phyloP scores from a whole-genome alignment of 1,140 invertebrate species.

The Drosophila eugracilis region DNA sequence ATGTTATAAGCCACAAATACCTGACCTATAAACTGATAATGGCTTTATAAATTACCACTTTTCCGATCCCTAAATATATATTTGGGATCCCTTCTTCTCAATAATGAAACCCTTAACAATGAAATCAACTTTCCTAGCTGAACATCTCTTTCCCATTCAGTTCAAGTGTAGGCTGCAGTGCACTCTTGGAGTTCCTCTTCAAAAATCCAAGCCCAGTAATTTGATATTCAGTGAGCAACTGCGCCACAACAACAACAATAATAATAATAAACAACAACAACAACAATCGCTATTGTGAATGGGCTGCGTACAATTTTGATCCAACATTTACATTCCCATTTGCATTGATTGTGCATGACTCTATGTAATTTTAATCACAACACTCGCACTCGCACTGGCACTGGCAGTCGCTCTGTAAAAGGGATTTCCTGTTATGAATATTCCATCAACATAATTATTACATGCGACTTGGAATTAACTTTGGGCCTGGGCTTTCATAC shows the following conservation, averaged over 20 bases:
- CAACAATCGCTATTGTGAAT: slow-evolving; percentile 51
- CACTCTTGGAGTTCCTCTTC: slow-evolving; percentile 36
- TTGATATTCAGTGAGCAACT: slow-evolving; percentile 77
- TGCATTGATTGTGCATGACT: slow-evolving; percentile 82
- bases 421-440: slow-evolving; percentile 75
- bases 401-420: slow-evolving; percentile 53
- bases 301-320: slow-evolving; percentile 57
- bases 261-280: slow-evolving; percentile 1
- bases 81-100: neutral
- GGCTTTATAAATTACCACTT: neutral
- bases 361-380: slow-evolving; percentile 68
- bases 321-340: slow-evolving; percentile 77
- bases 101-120: neutral
- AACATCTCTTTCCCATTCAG: slow-evolving; percentile 12
- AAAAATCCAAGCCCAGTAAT: slow-evolving; percentile 54
- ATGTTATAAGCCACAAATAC: neutral
- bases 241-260: slow-evolving; percentile 29
- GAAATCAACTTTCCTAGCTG: slow-evolving; percentile 3
- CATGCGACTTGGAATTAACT: slow-evolving; percentile 57
- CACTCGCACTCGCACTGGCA: slow-evolving; percentile 34
- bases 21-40: neutral
- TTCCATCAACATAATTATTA: slow-evolving; percentile 70
- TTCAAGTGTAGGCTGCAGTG: slow-evolving; percentile 29
- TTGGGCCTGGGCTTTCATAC: slow-evolving; percentile 3
- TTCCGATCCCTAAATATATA: neutral